phyloP scores from a whole-genome alignment of 2,888 invertebrate species.

The Catocala nupta region DNA sequence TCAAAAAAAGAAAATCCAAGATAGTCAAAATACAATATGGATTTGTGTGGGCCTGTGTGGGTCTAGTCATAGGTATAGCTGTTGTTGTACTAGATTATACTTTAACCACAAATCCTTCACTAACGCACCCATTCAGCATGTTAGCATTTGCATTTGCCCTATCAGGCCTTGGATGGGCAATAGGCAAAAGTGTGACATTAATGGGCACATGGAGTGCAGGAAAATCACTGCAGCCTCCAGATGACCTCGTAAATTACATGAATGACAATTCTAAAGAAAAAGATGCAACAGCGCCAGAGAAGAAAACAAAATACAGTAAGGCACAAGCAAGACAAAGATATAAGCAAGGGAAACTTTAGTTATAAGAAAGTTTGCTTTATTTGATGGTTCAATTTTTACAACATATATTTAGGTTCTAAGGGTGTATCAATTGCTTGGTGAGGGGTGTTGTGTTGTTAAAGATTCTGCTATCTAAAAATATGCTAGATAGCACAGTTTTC shows the following conservation, averaged over 20 bases:
- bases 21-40: constrained; percentile 91
- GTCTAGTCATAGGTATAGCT: constrained; percentile 90
- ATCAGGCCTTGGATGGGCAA: constrained; percentile 89
- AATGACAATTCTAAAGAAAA: constrained; percentile 68
- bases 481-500: constrained; percentile 37
- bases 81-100: constrained; percentile 91
- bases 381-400: constrained; percentile 44
- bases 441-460: constrained; percentile 50
- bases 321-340: constrained; percentile 92
- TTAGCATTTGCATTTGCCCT: constrained; percentile 90
- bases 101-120: constrained; percentile 89
- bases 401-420: constrained; percentile 49
- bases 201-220: constrained; percentile 77
- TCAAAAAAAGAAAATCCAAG: too few relatives aligned
- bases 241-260: constrained; percentile 69
- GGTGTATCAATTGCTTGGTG: constrained; percentile 50
- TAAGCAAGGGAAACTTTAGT: constrained; percentile 91
- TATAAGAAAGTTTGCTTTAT: constrained; percentile 47
- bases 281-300: constrained; percentile 73
- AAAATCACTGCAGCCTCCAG: constrained; percentile 79
- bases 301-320: constrained; percentile 89
- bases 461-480: constrained; percentile 41
- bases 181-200: constrained; percentile 86
- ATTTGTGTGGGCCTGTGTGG: constrained; percentile 91
- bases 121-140: constrained; percentile 91